phyloP scores from a whole-genome alignment of 2,888 invertebrate species.

The Himalopsyche anomala region DNA sequence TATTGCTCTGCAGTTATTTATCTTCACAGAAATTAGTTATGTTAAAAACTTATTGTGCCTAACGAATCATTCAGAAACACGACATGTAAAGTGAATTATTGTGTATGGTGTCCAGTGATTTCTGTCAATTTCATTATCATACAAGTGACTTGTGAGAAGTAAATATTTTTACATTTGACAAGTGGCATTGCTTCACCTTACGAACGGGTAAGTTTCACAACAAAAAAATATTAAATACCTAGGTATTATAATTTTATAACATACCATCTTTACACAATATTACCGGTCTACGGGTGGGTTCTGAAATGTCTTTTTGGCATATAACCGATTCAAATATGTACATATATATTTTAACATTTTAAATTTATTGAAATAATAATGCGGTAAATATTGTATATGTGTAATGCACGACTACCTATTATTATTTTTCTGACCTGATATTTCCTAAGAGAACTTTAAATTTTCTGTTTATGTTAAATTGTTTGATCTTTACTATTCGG shows the following conservation, averaged over 20 bases:
- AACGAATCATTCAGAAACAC: neutral
- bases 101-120: neutral
- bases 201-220: constrained; percentile 7
- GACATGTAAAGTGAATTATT: neutral
- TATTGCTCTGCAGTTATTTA: neutral
- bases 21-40: neutral
- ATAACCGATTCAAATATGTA: too few relatives aligned
- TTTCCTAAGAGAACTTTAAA: too few relatives aligned
- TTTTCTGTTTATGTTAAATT: too few relatives aligned
- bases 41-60: neutral
- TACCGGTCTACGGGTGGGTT: neutral
- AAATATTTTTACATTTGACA: constrained; percentile 19
- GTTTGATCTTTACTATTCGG: too few relatives aligned
- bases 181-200: neutral
- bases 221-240: neutral
- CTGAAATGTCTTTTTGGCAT: neutral
- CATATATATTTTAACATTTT: too few relatives aligned
- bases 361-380: too few relatives aligned
- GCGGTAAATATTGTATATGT: too few relatives aligned
- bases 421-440: too few relatives aligned
- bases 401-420: too few relatives aligned
- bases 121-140: neutral
- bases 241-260: neutral
- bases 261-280: neutral
- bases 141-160: neutral